Conservation (phyloP, 2,888 invertebrate genomes). For the Punctoribates punctum region DNA sequence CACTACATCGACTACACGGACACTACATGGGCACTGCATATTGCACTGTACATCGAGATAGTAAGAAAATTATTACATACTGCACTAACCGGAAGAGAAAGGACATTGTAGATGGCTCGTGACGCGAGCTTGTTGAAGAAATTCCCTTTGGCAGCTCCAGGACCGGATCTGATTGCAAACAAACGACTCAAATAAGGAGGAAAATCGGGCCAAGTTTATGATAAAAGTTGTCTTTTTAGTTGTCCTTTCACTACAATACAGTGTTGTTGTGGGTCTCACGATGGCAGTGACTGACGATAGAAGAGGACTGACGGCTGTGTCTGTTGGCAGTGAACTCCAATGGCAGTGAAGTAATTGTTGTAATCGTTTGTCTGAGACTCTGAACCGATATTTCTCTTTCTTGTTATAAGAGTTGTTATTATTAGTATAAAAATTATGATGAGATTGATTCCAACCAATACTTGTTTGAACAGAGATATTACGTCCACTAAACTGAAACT, state of each 20-base stretch:
- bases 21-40: neutral
- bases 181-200: conserved; percentile 31
- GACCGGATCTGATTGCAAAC: conserved; percentile 35
- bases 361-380: neutral
- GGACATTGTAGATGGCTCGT: conserved; percentile 48
- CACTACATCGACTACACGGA: too few species aligned
- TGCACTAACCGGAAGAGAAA: conserved; percentile 49
- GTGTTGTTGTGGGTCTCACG: too few species aligned
- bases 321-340: conserved; percentile 32
- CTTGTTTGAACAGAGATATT: conserved; percentile 6
- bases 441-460: conserved; percentile 16
- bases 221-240: neutral
- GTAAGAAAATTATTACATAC: conserved; percentile 41
- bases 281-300: conserved; percentile 1
- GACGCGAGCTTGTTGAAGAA: conserved; percentile 44
- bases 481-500: conserved; percentile 8
- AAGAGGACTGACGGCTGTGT: neutral
- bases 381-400: neutral
- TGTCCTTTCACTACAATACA: neutral
- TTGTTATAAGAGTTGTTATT: conserved; percentile 13
- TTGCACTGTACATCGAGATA: neutral
- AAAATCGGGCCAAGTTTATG: neutral
- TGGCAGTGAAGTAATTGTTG: conserved; percentile 32
- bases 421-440: conserved; percentile 36
- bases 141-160: conserved; percentile 43